Conservation (phyloP, 1,140 invertebrate genomes). For the Apis laboriosa region DNA sequence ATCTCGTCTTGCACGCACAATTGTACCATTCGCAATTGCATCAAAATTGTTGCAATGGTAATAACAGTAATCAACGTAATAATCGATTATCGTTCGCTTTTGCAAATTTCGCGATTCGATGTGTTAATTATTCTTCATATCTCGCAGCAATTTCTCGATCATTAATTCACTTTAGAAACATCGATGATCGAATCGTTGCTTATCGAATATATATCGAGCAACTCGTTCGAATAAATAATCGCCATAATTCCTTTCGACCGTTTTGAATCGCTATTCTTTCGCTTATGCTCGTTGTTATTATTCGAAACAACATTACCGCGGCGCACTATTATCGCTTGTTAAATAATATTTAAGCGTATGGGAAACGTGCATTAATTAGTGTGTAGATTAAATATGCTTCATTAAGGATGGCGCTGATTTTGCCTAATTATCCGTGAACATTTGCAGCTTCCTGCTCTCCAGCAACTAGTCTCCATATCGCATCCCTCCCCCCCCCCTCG, state of each 20-base stretch:
- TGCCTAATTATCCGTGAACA: conserved; percentile 22
- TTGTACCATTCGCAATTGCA: neutral
- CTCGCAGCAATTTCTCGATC: too few species aligned
- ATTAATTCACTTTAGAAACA: neutral
- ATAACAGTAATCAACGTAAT: neutral
- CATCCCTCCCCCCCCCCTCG: too few species aligned
- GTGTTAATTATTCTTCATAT: neutral
- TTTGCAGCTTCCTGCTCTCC: conserved; percentile 8
- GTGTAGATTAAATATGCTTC: conserved; percentile 27
- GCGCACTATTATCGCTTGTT: neutral
- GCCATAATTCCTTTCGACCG: neutral
- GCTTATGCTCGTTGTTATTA: neutral
- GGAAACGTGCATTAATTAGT: neutral
- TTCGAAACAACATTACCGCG: neutral
- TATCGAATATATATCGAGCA: neutral
- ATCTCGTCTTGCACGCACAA: neutral
- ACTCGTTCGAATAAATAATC: neutral
- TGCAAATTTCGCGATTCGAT: neutral
- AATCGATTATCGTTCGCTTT: neutral
- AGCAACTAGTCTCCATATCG: conserved; percentile 7
- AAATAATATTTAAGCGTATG: neutral
- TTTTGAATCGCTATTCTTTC: neutral
- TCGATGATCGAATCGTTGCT: neutral
- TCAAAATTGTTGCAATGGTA: neutral
- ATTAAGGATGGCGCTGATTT: conserved; percentile 21